phyloP scores from a whole-genome alignment of 2,888 invertebrate genomes.

The Tetragnatha montana region DNA sequence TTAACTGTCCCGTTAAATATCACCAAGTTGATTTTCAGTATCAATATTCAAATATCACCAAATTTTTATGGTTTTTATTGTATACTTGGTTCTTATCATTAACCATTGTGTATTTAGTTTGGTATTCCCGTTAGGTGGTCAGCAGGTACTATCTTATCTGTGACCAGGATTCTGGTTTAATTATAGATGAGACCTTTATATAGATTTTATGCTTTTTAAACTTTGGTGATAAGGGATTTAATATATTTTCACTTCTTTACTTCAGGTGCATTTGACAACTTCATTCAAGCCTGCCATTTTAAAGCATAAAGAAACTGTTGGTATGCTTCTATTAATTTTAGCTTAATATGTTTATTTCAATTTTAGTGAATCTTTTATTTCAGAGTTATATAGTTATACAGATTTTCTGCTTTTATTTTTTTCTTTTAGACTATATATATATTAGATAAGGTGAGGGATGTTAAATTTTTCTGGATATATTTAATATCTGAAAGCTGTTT shows the following conservation, averaged over 20 bases:
- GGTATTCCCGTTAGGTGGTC: no score
- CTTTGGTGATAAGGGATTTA: background rate
- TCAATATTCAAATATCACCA: no score
- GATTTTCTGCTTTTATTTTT: background rate
- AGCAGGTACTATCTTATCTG: no score
- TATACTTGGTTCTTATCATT: no score
- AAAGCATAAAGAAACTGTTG: slow-evolving; percentile 61
- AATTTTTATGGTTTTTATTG: no score
- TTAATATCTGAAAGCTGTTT: background rate
- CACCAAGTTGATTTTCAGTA: no score
- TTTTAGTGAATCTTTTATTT: no score
- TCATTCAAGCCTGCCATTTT: slow-evolving; percentile 54
- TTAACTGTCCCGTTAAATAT: no score
- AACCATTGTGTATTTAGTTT: no score
- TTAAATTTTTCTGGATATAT: background rate
- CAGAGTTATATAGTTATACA: background rate
- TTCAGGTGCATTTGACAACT: slow-evolving; percentile 29
- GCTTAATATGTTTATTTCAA: background rate
- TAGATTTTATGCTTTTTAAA: background rate
- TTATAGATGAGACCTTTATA: background rate
- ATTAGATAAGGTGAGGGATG: background rate
- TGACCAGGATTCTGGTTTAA: background rate
- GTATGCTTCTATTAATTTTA: slow-evolving; percentile 18
- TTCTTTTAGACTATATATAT: background rate
- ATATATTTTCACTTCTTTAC: background rate